Conservation (phyloP, 2,113 vertebrate species). For the Hucho hucho region DNA sequence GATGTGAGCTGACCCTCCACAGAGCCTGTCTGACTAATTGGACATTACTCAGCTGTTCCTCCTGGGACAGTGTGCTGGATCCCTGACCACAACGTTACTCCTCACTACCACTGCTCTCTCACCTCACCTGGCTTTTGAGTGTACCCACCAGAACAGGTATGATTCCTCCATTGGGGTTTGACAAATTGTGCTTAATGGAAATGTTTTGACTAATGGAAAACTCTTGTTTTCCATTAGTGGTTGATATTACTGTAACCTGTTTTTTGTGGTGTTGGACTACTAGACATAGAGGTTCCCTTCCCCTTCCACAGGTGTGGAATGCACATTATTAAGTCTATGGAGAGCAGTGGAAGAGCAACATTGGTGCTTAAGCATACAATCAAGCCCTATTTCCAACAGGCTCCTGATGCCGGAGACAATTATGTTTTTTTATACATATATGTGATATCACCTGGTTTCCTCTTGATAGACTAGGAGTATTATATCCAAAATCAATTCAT, state of each 20-base stretch:
- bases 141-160: background rate
- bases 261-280: background rate
- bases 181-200: background rate
- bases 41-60: background rate
- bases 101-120: background rate
- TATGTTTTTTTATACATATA: too few species aligned
- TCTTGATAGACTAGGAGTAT: background rate
- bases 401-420: too few species aligned
- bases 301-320: background rate
- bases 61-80: background rate
- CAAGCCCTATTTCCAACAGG: too few species aligned
- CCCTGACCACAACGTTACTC: background rate
- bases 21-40: background rate
- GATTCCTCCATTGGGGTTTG: background rate
- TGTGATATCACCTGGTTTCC: background rate
- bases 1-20: background rate
- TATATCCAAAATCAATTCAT: background rate
- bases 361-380: too few species aligned
- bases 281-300: background rate
- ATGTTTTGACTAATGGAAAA: too few species aligned
- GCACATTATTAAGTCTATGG: background rate
- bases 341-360: background rate
- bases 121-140: background rate
- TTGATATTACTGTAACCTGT: background rate
- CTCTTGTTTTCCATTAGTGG: too few species aligned